Percentiles rank a stretch among this genome's conserved stretches.
phyloP scores from a whole-genome alignment of 2,113 vertebrate genomes.

The Amblyopsis rosae region DNA sequence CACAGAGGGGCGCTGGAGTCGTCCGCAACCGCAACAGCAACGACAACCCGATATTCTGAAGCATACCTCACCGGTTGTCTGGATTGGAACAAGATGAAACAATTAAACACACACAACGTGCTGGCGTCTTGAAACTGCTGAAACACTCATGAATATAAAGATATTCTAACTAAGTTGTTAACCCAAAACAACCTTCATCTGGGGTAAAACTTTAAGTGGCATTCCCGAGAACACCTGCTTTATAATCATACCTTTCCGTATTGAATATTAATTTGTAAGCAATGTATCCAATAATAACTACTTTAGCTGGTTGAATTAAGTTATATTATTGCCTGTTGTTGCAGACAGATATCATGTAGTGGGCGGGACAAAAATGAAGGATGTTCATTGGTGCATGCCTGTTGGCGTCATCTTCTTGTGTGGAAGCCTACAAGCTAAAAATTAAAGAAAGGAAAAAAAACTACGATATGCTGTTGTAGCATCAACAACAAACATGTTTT shows the following conservation, averaged over 20 bases:
- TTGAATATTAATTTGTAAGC: too few species aligned
- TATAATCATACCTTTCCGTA: not conserved
- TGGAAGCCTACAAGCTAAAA: too few species aligned
- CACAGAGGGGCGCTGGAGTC: constrained; percentile 15
- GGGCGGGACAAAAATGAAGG: not conserved
- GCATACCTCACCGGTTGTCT: constrained; percentile 18
- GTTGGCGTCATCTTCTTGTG: too few species aligned
- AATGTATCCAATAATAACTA: too few species aligned
- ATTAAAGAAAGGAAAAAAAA: too few species aligned
- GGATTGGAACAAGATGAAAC: not conserved
- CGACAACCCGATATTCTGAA: constrained; percentile 28
- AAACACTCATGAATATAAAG: not conserved
- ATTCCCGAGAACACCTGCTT: not conserved
- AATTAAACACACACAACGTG: not conserved
- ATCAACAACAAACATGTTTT: not conserved
- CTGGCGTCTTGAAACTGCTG: not conserved
- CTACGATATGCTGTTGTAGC: too few species aligned
- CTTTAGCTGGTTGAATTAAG: too few species aligned
- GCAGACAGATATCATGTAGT: not conserved
- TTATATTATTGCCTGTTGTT: too few species aligned
- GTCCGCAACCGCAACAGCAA: constrained; percentile 21
- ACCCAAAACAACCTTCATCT: not conserved
- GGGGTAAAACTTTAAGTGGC: not conserved
- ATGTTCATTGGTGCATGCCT: not conserved
- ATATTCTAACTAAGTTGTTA: not conserved